Conservation (phyloP, 92 coral and sea anemone species). For the Zoanthus sansibaricus region DNA sequence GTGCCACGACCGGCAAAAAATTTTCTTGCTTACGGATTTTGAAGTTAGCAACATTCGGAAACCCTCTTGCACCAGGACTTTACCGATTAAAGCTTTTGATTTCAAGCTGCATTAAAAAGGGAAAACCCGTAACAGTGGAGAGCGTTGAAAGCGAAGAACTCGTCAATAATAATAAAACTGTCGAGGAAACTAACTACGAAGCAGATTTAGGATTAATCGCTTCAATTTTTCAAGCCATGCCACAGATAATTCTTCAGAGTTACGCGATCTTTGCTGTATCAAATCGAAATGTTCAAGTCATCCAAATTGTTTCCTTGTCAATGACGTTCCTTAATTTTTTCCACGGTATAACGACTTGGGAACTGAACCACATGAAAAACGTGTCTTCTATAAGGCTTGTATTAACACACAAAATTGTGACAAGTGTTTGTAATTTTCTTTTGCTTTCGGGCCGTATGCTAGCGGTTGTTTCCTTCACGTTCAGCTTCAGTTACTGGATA, state of each 20-base stretch:
- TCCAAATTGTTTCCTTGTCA: neutral
- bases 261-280: neutral
- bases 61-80: conserved; percentile 2
- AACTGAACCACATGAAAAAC: neutral
- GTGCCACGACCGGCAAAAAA: neutral
- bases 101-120: neutral
- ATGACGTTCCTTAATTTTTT: neutral
- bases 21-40: neutral
- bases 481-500: neutral
- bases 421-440: neutral
- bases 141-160: neutral
- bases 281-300: neutral
- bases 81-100: conserved; percentile 8
- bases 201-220: neutral
- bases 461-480: conserved; percentile 9
- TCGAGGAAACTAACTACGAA: neutral
- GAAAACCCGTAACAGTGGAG: neutral
- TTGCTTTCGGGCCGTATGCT: conserved; percentile 5
- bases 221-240: conserved; percentile 3
- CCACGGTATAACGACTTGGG: neutral
- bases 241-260: neutral
- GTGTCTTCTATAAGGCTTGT: neutral
- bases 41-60: neutral
- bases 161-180: neutral
- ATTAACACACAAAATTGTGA: neutral